Conservation (phyloP, 1,140 invertebrate species). For the Trypoxylus dichotomus region DNA sequence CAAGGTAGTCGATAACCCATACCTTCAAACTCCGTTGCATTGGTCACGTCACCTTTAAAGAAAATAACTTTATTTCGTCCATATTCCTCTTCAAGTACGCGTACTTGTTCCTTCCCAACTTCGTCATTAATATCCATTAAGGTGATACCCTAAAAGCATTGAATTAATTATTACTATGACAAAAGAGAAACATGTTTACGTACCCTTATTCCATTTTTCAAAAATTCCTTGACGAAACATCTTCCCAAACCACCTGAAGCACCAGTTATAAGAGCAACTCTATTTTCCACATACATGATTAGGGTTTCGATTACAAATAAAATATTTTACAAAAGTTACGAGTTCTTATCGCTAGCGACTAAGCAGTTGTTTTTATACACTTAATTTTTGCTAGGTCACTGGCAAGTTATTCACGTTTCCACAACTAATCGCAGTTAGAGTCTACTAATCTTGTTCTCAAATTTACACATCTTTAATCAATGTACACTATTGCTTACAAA, state of each 20-base stretch:
- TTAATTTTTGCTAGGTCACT: too few species aligned
- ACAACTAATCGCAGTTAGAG: too few species aligned
- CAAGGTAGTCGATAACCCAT: not conserved
- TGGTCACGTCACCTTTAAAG: conserved; percentile 40
- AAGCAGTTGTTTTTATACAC: too few species aligned
- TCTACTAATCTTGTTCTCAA: too few species aligned
- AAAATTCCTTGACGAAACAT: not conserved
- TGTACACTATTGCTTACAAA: too few species aligned
- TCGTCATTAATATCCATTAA: conserved; percentile 42
- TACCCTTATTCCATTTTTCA: not conserved
- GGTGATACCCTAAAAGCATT: conserved; percentile 39
- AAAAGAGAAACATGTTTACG: not conserved
- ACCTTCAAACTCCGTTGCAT: conserved; percentile 42
- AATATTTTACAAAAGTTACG: too few species aligned
- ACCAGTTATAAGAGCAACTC: not conserved
- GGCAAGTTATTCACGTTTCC: too few species aligned
- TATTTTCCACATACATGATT: not conserved
- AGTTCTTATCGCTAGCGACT: too few species aligned
- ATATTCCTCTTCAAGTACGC: conserved; percentile 42
- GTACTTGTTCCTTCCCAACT: conserved; percentile 36
- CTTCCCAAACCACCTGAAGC: not conserved
- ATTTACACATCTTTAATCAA: too few species aligned
- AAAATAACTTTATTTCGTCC: conserved; percentile 42
- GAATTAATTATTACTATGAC: not conserved
- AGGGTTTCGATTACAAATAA: too few species aligned